These are phyloP conservation scores for Datnioides undecimradiatus DNA, from an alignment of 2,113 vertebrate genomes.

Conservation along the genomic window DNA sequence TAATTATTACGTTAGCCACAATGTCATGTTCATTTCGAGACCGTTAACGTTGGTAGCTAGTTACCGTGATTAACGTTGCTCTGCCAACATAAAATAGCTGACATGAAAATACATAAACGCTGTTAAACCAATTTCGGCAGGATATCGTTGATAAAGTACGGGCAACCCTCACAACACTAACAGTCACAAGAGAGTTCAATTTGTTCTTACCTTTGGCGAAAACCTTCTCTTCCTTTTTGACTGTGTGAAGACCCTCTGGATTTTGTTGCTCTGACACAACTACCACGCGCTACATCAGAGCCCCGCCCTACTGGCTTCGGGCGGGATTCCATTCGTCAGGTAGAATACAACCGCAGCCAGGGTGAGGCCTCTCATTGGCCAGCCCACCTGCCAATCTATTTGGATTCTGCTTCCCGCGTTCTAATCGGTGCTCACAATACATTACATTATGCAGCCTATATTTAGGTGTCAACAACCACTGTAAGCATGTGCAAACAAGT, in stretches of 20 bases:
- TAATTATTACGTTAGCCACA: too few relatives aligned
- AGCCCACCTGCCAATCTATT: conserved; percentile 59
- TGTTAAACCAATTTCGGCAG: fast-evolving
- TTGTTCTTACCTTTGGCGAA: conserved; percentile 62
- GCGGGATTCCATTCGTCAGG: conserved; percentile 62
- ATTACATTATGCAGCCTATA: conserved; percentile 67
- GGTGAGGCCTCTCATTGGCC: conserved; percentile 59
- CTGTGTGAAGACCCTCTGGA: conserved; percentile 56
- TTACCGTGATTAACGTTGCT: conserved; percentile 41
- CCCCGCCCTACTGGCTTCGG: conserved; percentile 55
- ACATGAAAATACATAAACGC: neutral
- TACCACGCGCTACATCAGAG: conserved; percentile 71
- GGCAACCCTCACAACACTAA: neutral
- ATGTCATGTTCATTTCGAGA: neutral
- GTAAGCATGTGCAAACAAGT: conserved; percentile 55
- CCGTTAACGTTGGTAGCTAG: neutral
- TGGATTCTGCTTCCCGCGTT: conserved; percentile 77
- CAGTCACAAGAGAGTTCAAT: neutral
- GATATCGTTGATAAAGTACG: neutral
- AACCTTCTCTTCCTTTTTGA: conserved; percentile 40
- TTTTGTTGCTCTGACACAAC: conserved; percentile 79
- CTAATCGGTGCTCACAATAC: conserved; percentile 34
- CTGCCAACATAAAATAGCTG: neutral
- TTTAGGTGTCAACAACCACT: conserved; percentile 68
- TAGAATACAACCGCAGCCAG: conserved; percentile 30